These are phyloP conservation scores for Gymnarchus niloticus DNA, from an alignment of 2,113 vertebrate species.

Conservation along the genomic window DNA sequence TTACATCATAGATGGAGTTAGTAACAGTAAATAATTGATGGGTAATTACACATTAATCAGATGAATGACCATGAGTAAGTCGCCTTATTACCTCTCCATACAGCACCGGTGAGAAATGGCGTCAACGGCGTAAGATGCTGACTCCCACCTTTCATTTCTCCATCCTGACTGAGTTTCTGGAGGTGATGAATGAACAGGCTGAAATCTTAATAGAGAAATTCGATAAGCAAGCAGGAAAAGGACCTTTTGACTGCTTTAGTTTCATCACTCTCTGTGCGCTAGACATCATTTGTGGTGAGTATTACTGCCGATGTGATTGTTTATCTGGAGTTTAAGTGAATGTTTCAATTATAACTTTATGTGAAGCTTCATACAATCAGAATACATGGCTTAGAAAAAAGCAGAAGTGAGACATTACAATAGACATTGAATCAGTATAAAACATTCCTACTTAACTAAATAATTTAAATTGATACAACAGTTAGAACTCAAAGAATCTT, in stretches of 20 bases:
- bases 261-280: slow-evolving; percentile 70
- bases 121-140: slow-evolving; percentile 73
- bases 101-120: slow-evolving; percentile 79
- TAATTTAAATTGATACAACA: no score
- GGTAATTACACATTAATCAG: not conserved
- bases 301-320: not conserved
- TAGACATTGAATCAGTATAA: not conserved
- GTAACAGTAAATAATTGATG: not conserved
- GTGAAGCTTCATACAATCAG: not conserved
- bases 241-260: slow-evolving; percentile 67
- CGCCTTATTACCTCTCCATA: not conserved
- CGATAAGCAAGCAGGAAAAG: slow-evolving; percentile 59
- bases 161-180: slow-evolving; percentile 74
- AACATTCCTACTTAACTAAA: not conserved
- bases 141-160: slow-evolving; percentile 79
- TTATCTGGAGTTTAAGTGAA: not conserved
- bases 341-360: not conserved
- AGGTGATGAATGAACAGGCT: slow-evolving; percentile 80
- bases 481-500: no score
- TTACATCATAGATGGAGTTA: not conserved
- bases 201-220: slow-evolving; percentile 66
- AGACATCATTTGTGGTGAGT: slow-evolving; percentile 80
- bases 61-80: not conserved
- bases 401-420: not conserved
- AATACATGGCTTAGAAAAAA: not conserved